Evolutionary conservation across 2,113 vertebrate genomes (phyloP), one percentile per base, ranked within the genome.

Genomic region (Amblyopsis rosae): DNA sequence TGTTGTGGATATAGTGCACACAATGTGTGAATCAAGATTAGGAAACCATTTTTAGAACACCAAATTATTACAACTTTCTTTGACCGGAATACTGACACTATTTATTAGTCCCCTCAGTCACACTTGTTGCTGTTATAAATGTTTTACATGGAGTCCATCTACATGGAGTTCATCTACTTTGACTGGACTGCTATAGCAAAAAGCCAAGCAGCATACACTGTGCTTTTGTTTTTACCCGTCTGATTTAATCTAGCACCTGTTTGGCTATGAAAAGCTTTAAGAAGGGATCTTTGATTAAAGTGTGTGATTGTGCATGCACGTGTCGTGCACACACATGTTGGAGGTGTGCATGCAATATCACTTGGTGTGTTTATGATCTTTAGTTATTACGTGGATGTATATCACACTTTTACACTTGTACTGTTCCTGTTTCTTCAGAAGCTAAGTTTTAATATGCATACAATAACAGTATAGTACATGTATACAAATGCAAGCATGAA

Each of bases 211-310:
- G 79, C 73, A 86, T 74, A 89, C 83, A 88, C 82, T 75, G 67
- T 69, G 78, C 82, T 86, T 86, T 88, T 89, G 79, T 88, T 59
- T 85, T 58, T 60, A 59, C 48, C 64, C 67, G 60, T 72, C 84
- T 82, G 78, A 84, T 83, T 87, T 79, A 87, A 90, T 87, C 85
- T 70, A 82, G 81, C 89, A 91, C 88, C 87, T 90, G 89, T 86
- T 88, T 87, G 82, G 75, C 60, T 83, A 82, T 87, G 84, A 82
- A 82, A 76, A 85, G 83, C 83, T 59, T 79, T 72, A 81, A 85
- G 81, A 88, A 87, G 84, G 83, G 79, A 69, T 71, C 83, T 90
- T 89, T 88, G 83, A 87, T 86, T 75, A 81, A 53, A 50, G 59
- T n/a, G 11, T 69, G 57, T 57, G 71, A 66, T 56, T 72, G 9